phyloP scores from a whole-genome alignment of 2,113 vertebrate genomes.

The Willisornis vidua region DNA sequence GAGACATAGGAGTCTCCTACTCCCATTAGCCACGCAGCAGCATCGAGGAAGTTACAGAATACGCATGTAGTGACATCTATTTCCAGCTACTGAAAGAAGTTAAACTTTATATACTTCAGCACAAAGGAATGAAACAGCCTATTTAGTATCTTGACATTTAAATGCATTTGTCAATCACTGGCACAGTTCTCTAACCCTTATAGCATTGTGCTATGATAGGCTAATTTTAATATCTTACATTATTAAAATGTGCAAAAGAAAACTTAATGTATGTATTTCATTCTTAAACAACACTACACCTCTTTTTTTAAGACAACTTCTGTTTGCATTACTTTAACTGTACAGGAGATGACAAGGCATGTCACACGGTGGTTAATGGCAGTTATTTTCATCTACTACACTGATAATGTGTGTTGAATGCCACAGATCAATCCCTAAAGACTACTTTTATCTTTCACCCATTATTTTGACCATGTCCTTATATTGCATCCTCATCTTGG shows the following conservation, averaged over 20 bases:
- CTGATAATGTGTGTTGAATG: neutral
- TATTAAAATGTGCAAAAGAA: neutral
- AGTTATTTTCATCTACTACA: neutral
- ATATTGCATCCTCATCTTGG: neutral
- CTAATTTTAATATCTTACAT: neutral
- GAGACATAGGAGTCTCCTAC: neutral
- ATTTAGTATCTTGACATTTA: neutral
- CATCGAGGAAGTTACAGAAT: neutral
- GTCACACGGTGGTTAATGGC: neutral
- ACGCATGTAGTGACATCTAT: neutral
- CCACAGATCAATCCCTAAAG: neutral
- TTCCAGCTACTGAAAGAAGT: neutral
- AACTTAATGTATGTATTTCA: neutral
- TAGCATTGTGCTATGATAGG: neutral
- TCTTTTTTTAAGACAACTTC: neutral
- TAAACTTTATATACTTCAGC: neutral
- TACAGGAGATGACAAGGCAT: neutral
- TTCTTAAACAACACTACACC: neutral
- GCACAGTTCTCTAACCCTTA: neutral
- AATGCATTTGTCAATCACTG: neutral
- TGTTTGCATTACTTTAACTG: neutral
- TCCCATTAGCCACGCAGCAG: neutral
- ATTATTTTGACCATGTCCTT: neutral
- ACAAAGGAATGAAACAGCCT: neutral
- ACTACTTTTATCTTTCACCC: neutral